Evolutionary conservation across 2,113 vertebrate genomes (phyloP), one percentile per base, ranked within the genome.

Genomic region (Columba livia): DNA sequence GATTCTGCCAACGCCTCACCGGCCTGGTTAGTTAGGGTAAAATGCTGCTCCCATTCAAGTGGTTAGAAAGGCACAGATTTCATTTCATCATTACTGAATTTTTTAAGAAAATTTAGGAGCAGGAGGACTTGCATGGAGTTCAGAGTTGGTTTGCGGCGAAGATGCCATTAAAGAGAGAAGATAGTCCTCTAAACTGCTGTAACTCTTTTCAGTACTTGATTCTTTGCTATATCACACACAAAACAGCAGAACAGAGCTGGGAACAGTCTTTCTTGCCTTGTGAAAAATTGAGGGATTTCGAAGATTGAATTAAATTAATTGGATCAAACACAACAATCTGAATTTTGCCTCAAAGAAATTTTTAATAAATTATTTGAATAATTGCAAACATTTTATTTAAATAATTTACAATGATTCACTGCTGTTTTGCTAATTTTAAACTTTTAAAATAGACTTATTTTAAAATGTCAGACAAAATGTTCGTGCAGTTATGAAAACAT

Each of bases 71-170:
- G 51, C 57, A 73, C 36, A 61, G 51, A 40, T 65, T 83, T 84
- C 77, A 57, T 56, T 89, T 75, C 34, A 91, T 34, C 57, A 23
- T 69, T 85, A 64, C 70, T 48, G 48, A 71, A 85, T 82, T 85
- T 88, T 79, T 79, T n/a, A 93, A 69, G 57, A 88, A 95, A 72
- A 89, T 65, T 79, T 38, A 91, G 53, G 31, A 78, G 34, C 14
- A 73, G 3, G 11, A 28, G 47, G 54, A 83, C 48, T 79, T 3
- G 4, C 28, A 34, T 20, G 38, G 70, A 74, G 24, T 40, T 87
- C 82, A 74, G 79, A 15, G 23, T 89, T 89, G 69, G 91, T 91
- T 94, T 94, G 64, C 48, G 74, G 42, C 29, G 47, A 92, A 47
- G 56, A 78, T 81, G 34, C 18, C 66, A 56, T 74, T 88, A 75